Conservation (phyloP, 2,888 invertebrate species). For the Boloria selene region DNA sequence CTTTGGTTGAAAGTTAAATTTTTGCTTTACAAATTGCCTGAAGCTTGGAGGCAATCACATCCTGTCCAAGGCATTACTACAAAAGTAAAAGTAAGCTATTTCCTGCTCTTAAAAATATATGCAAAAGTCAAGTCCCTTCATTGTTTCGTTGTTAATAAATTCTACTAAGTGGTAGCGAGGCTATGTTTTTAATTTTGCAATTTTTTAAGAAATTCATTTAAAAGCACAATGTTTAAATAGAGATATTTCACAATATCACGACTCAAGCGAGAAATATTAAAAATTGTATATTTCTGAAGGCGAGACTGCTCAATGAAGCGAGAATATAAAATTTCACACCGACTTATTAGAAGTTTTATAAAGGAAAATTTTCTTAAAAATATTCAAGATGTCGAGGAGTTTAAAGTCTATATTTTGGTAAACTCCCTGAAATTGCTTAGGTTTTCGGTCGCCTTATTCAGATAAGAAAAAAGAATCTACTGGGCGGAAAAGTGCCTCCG, state of each 20-base stretch:
- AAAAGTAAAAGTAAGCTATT: too few species aligned
- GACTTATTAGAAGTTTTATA: conserved; percentile 7
- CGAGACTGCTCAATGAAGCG: conserved; percentile 8
- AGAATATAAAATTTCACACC: conserved; percentile 3
- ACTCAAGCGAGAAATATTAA: conserved; percentile 14
- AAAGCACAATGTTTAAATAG: conserved; percentile 5
- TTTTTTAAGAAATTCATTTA: not conserved
- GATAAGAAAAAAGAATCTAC: too few species aligned
- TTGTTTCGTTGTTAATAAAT: too few species aligned
- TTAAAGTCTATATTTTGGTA: not conserved
- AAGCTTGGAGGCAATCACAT: too few species aligned
- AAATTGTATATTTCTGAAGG: conserved; percentile 16
- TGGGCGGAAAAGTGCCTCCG: too few species aligned
- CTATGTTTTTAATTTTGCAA: not conserved
- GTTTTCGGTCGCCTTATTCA: too few species aligned
- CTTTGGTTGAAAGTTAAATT: too few species aligned
- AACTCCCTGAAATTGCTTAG: conserved; percentile 1
- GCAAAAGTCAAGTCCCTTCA: too few species aligned
- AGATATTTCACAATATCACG: not conserved
- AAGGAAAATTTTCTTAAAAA: not conserved
- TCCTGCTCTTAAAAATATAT: too few species aligned
- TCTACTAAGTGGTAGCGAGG: too few species aligned
- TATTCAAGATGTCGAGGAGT: not conserved
- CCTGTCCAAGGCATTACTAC: too few species aligned
- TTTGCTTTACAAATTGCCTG: too few species aligned